These are phyloP conservation scores for Eupithecia subumbrata DNA, from an alignment of 2,888 invertebrate genomes.

Conservation along the genomic window DNA sequence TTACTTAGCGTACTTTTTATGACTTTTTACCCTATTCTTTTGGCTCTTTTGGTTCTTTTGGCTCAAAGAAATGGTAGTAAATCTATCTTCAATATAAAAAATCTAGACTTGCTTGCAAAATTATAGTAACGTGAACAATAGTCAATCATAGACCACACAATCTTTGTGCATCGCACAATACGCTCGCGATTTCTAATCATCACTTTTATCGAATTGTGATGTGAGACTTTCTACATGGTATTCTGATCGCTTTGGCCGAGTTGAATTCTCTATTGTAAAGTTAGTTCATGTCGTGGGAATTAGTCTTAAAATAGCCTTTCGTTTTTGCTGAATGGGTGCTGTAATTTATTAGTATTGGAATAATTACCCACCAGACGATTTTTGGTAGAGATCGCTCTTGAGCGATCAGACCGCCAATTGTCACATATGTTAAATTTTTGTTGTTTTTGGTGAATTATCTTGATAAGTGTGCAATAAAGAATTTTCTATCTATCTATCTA, in stretches of 20 bases:
- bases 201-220: slow-evolving; percentile 52
- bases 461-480: too few species aligned
- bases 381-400: too few species aligned
- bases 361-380: neutral
- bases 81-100: neutral
- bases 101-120: slow-evolving; percentile 20
- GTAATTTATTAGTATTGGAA: neutral
- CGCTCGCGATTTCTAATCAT: slow-evolving; percentile 45
- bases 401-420: too few species aligned
- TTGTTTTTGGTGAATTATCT: too few species aligned
- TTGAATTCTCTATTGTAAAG: slow-evolving; percentile 39
- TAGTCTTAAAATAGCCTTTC: neutral
- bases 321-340: neutral
- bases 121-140: slow-evolving; percentile 31
- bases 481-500: too few species aligned
- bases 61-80: too few species aligned
- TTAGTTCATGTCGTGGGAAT: neutral
- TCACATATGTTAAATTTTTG: too few species aligned
- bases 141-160: slow-evolving; percentile 26
- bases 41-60: too few species aligned
- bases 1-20: too few species aligned
- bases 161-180: slow-evolving; percentile 20
- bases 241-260: slow-evolving; percentile 54
- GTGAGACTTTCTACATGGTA: slow-evolving; percentile 63
- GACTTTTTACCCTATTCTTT: too few species aligned